These are phyloP conservation scores for Tetramorium simillimum DNA, from an alignment of 1,140 invertebrate species.

Conservation along the genomic window DNA sequence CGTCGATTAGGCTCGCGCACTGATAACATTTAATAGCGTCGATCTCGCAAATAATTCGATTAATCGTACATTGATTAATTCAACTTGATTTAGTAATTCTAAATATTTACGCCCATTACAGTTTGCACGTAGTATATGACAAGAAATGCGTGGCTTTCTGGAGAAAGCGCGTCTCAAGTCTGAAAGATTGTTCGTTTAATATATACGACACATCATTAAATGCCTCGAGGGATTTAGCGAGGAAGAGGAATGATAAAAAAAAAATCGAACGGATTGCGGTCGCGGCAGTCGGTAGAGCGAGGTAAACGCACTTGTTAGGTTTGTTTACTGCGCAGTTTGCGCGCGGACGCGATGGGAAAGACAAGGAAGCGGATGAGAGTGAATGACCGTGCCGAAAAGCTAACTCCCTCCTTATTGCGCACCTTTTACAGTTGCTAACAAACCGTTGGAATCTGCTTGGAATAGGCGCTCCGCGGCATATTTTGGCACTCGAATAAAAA, in stretches of 20 bases:
- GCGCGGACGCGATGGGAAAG: constrained; percentile 23
- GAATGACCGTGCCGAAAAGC: constrained; percentile 65
- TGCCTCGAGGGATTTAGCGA: constrained; percentile 11
- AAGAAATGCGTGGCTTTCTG: background rate
- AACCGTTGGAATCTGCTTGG: background rate
- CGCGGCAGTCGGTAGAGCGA: constrained; percentile 32
- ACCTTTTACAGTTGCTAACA: constrained; percentile 15
- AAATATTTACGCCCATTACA: constrained; percentile 30
- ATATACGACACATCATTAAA: background rate
- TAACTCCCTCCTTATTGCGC: background rate
- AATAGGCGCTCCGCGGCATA: background rate
- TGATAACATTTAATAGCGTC: constrained; percentile 11
- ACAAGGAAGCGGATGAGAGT: constrained; percentile 27
- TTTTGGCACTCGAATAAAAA: background rate
- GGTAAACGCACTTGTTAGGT: constrained; percentile 65
- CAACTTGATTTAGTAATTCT: background rate
- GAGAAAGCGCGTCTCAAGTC: background rate
- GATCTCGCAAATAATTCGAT: background rate
- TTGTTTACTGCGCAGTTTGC: constrained; percentile 68
- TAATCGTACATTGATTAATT: background rate
- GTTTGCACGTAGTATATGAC: constrained; percentile 45
- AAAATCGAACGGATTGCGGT: background rate
- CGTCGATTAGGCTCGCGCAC: background rate
- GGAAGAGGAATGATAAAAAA: background rate
- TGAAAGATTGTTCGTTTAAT: constrained; percentile 8